These are phyloP conservation scores for Alloscopus bannaensis DNA, from an alignment of 2,888 invertebrate species.

Conservation along the genomic window DNA sequence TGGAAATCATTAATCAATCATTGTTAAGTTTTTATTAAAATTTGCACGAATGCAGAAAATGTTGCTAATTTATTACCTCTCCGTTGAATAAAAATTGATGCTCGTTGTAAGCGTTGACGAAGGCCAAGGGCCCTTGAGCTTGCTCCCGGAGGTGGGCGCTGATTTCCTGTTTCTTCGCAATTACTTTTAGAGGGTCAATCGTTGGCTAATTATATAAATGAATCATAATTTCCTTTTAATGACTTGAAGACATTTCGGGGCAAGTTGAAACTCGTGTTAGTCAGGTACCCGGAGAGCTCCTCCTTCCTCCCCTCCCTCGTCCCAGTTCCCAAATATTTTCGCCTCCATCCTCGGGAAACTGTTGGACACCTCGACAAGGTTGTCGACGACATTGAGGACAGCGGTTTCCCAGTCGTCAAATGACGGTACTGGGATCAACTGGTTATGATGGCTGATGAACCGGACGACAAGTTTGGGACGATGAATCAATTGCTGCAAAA, in stretches of 20 bases:
- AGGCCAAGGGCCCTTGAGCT: constrained; percentile 80
- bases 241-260: too few species aligned
- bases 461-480: constrained; percentile 71
- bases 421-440: constrained; percentile 77
- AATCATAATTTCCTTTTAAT: neutral
- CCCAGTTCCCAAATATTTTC: constrained; percentile 75
- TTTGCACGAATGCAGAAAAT: neutral
- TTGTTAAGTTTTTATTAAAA: constrained; percentile 1
- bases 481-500: constrained; percentile 65
- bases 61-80: constrained; percentile 59
- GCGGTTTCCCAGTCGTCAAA: constrained; percentile 85
- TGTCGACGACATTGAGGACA: constrained; percentile 83
- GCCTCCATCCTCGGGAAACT: constrained; percentile 88
- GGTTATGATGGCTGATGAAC: constrained; percentile 68
- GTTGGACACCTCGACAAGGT: constrained; percentile 84
- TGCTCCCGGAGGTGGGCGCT: constrained; percentile 82
- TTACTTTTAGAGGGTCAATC: constrained; percentile 83
- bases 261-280: too few species aligned
- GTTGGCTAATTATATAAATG: constrained; percentile 80
- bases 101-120: constrained; percentile 63
- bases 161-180: constrained; percentile 80
- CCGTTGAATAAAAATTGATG: constrained; percentile 69
- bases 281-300: constrained; percentile 40
- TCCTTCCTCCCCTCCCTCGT: constrained; percentile 59
- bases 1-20: constrained; percentile 74